Evolutionary conservation across 30 jellyfish, hydroid and myxozoan genomes (phyloP), one percentile per base, ranked within the genome.

Genomic region (Rhopilema esculentum): DNA sequence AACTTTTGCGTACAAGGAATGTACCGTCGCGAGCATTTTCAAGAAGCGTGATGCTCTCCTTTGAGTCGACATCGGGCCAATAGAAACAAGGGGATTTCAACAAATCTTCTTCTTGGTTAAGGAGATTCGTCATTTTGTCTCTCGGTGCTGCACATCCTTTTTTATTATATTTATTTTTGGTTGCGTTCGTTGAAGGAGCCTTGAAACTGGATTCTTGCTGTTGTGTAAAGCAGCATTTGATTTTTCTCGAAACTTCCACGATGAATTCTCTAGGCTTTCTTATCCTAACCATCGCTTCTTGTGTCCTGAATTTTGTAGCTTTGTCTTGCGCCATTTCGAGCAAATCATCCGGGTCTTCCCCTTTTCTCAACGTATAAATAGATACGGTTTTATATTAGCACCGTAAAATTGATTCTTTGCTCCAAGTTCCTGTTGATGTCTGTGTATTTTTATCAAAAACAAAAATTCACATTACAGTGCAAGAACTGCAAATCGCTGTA

Each of bases 21-120:
- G 81, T 62, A 4, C 92, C 92, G 49, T 69, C 73, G 18, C 61
- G 67, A 22, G 73, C 65, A 65, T 84, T 28, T 63, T 71, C 40
- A 6, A 84, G 61, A 50, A 84, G 61, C 16, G 24, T 21, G 8
- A 49, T 79, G 51, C 92, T 72, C 16, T 1, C 52, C 2, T 16
- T 52, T n/a, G 72, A 22, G 53, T 61, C 78, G 16, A 53, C 72
- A 2, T 84, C 92, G 8, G 92, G 92, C 92, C 92, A 84, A 31
- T 69, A 84, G 57, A 69, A 84, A 72, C 92, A 72, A 1, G 92
- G 92, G 8, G 72, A n/a, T 31, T 27, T 40, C 67, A 80, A 51
- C 22, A 80, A 72, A 1, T 80, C 90, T 64, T 17, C 66, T 40
- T 80, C 90, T 1, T 79, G 82, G 71, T 80, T 79, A 22, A 21